phyloP scores from a whole-genome alignment of 2,113 vertebrate species.

The Menidia beryllina region DNA sequence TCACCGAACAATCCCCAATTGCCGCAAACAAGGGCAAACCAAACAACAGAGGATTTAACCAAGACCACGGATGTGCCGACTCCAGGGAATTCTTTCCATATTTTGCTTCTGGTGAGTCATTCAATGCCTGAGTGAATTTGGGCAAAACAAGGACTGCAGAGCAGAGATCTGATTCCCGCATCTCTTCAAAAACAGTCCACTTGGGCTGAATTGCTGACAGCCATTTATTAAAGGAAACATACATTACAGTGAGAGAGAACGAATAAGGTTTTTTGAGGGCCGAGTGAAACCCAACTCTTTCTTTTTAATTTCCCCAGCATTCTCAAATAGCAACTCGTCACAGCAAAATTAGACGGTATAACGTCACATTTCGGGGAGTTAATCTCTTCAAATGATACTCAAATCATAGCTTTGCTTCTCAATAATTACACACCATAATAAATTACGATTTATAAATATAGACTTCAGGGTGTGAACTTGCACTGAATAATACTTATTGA shows the following conservation, averaged over 20 bases:
- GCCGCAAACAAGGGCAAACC: constrained; percentile 67
- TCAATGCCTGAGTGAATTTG: constrained; percentile 71
- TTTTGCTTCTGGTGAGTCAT: constrained; percentile 68
- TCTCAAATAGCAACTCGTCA: constrained; percentile 8
- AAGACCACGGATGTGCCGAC: constrained; percentile 65
- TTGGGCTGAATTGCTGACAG: not conserved
- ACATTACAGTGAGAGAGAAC: not conserved
- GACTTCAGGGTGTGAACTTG: constrained; percentile 23
- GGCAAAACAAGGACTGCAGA: constrained; percentile 71
- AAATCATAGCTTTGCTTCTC: constrained; percentile 19
- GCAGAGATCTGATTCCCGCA: not conserved
- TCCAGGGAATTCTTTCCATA: constrained; percentile 77
- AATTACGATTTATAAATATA: constrained; percentile 25
- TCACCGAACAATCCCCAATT: constrained; percentile 67
- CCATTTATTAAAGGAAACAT: constrained; percentile 8
- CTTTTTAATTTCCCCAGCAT: not conserved
- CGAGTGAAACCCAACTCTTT: not conserved
- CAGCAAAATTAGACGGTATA: not conserved
- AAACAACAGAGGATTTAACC: constrained; percentile 78
- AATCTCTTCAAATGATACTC: constrained; percentile 23
- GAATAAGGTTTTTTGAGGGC: not conserved
- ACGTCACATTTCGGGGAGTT: constrained; percentile 8
- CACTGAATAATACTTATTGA: not conserved
- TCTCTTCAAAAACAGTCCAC: constrained; percentile 1
- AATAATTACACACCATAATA: constrained; percentile 27